A percentile compares a stretch with the other conserved stretches of the same genome.
These are phyloP conservation scores for Lineus longissimus DNA, from an alignment of 1,140 invertebrate genomes.

Conservation along the genomic window DNA sequence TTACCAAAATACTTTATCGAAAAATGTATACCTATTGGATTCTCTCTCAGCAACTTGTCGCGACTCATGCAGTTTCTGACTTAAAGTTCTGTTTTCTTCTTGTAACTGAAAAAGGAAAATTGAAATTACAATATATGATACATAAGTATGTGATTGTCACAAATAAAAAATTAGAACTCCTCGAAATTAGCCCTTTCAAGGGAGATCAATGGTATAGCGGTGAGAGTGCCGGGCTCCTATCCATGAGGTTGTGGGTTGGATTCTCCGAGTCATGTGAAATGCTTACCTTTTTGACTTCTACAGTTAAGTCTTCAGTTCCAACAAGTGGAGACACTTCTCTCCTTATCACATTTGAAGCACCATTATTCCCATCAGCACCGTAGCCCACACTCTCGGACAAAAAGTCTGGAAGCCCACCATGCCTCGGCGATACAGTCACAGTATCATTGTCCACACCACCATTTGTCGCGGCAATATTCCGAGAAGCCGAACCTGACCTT, in stretches of 20 bases:
- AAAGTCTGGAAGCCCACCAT: conserved; percentile 37
- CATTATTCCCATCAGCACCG: conserved; percentile 1
- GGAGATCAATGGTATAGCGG: no score
- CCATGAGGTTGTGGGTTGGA: no score
- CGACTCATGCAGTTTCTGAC: conserved; percentile 19
- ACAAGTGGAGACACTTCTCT: neutral
- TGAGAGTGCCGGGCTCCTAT: no score
- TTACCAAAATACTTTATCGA: no score
- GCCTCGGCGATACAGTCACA: neutral
- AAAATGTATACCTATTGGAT: conserved; percentile 17
- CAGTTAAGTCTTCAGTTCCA: neutral
- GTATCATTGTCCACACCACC: conserved; percentile 5
- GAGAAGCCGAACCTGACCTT: neutral
- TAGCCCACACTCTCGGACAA: conserved; percentile 32
- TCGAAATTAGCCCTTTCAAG: no score
- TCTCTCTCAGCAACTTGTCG: conserved; percentile 13
- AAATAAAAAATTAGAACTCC: no score
- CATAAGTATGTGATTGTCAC: no score
- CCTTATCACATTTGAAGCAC: neutral
- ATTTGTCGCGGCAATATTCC: neutral
- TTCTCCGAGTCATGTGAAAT: no score
- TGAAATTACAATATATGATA: no score
- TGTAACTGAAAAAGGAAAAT: conserved; percentile 21
- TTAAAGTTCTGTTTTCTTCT: conserved; percentile 25
- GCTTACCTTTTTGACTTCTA: conserved; percentile 15